Percentiles rank a stretch among this genome's conserved stretches.
Conservation (phyloP, 2,888 invertebrate species). For the Abrostola tripartita region DNA sequence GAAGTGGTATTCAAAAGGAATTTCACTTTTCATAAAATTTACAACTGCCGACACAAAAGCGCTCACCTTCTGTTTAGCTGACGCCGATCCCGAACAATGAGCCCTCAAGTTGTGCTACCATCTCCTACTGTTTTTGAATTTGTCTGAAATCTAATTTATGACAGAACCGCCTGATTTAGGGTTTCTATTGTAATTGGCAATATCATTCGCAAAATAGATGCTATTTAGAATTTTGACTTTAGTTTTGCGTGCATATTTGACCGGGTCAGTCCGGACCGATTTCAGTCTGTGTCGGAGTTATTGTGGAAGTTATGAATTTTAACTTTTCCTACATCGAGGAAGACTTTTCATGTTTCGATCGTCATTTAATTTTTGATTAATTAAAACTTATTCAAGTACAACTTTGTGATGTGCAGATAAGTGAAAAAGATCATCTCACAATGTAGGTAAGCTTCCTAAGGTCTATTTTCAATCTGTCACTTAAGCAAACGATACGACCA, state of each 20-base stretch:
- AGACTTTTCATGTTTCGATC: too few species aligned
- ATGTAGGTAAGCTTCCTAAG: constrained; percentile 43
- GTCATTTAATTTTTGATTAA: not conserved
- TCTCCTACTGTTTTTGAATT: constrained; percentile 88
- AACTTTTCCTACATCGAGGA: too few species aligned
- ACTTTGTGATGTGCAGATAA: constrained; percentile 10
- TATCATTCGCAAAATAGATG: constrained; percentile 73
- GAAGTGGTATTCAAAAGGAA: constrained; percentile 86
- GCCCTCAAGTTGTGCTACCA: constrained; percentile 84
- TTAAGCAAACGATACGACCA: constrained; percentile 48
- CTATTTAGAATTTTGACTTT: constrained; percentile 68
- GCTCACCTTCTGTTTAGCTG: constrained; percentile 88
- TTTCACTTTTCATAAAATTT: constrained; percentile 89
- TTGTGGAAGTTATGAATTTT: constrained; percentile 38
- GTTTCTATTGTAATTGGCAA: constrained; percentile 83
- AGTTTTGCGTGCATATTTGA: constrained; percentile 73
- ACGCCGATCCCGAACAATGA: constrained; percentile 85
- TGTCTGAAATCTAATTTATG: constrained; percentile 86
- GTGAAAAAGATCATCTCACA: constrained; percentile 6
- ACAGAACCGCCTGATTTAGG: constrained; percentile 79
- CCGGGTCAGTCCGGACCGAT: constrained; percentile 64
- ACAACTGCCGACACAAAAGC: constrained; percentile 85
- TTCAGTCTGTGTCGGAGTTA: constrained; percentile 51
- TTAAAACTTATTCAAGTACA: not conserved
- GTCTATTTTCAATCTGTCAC: constrained; percentile 44